These are phyloP conservation scores for Bombyx mandarina DNA, from an alignment of 1,140 invertebrate species.

Conservation along the genomic window DNA sequence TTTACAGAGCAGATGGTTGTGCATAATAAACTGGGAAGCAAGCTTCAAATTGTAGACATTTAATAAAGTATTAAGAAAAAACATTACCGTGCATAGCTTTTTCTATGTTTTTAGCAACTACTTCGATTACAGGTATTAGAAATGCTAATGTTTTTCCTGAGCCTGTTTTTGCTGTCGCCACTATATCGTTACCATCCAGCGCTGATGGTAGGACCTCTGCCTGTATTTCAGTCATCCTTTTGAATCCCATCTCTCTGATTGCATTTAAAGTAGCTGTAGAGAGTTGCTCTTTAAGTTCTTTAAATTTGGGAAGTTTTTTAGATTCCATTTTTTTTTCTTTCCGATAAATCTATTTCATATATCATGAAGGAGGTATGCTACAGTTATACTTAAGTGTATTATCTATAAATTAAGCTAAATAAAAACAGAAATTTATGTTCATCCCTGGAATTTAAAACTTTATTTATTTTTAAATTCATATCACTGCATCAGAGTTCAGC, in stretches of 20 bases:
- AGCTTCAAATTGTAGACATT: no score
- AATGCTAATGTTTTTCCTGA: conserved; percentile 81
- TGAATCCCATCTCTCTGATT: conserved; percentile 68
- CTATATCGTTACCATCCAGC: conserved; percentile 86
- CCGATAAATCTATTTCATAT: no score
- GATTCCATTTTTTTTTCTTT: background rate
- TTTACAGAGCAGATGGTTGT: no score
- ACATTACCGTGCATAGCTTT: conserved; percentile 74
- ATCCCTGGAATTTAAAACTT: no score
- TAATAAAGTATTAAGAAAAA: background rate
- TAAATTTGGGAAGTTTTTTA: conserved; percentile 17
- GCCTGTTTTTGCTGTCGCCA: conserved; percentile 96
- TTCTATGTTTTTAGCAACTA: conserved; percentile 70
- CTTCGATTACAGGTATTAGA: conserved; percentile 88
- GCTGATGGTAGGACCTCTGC: conserved; percentile 82
- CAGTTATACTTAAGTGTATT: no score
- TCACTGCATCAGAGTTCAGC: no score
- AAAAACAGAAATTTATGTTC: no score
- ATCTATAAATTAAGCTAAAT: no score
- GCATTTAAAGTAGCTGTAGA: conserved; percentile 31
- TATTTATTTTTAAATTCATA: no score
- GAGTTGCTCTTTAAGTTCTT: conserved; percentile 30
- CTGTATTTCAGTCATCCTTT: conserved; percentile 91
- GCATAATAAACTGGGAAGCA: no score
- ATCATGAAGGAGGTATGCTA: no score